Percentiles rank a stretch among this genome's conserved stretches.
These are phyloP conservation scores for Silurus aristotelis DNA, from an alignment of 2,797 vertebrate species.

Conservation along the genomic window DNA sequence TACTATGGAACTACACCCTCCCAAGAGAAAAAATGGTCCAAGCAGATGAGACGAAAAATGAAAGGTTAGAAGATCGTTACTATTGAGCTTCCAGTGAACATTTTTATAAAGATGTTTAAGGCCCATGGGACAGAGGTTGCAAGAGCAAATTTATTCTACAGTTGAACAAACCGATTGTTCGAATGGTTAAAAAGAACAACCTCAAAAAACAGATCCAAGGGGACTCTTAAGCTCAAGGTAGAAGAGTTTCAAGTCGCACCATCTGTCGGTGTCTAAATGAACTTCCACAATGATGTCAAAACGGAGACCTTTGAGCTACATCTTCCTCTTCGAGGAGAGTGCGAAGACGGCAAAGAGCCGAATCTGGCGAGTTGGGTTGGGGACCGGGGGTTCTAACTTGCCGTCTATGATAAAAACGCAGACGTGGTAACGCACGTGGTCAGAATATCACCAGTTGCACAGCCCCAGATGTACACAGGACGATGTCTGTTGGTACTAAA, in stretches of 20 bases:
- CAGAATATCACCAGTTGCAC: no score
- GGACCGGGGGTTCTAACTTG: no score
- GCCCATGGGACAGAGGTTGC: not conserved
- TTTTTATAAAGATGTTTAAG: not conserved
- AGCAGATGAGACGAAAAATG: not conserved
- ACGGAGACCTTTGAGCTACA: no score
- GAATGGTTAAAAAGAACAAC: not conserved
- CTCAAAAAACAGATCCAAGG: not conserved
- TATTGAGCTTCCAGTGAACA: not conserved
- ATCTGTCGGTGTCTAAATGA: not conserved
- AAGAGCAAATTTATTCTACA: not conserved
- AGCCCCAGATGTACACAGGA: no score
- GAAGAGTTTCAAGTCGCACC: not conserved
- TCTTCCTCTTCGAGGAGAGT: no score
- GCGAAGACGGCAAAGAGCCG: no score
- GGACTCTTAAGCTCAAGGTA: not conserved
- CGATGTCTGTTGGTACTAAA: no score
- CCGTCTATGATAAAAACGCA: no score
- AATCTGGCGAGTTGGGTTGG: no score
- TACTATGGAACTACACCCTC: no score
- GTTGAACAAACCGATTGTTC: not conserved
- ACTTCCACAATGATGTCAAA: not conserved
- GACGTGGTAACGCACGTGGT: no score
- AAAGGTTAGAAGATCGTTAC: not conserved
- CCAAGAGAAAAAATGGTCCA: no score